Conservation (phyloP, 2,797 vertebrate species). For the Eleutherodactylus coqui region DNA sequence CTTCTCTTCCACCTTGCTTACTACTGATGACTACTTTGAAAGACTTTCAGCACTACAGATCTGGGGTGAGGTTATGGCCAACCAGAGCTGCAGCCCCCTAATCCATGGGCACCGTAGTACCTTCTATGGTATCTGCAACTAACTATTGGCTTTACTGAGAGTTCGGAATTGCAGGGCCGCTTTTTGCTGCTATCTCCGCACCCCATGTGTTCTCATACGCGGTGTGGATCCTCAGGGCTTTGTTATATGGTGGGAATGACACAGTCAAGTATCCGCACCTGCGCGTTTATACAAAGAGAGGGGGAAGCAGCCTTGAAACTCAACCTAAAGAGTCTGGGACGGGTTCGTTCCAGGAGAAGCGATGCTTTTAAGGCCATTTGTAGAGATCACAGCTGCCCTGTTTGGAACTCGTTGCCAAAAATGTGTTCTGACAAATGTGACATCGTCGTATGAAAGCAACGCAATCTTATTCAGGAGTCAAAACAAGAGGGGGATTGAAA, state of each 20-base stretch:
- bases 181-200: too few species aligned
- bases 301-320: slow-evolving; percentile 13
- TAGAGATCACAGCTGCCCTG: slow-evolving; percentile 50
- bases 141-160: too few species aligned
- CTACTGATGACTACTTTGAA: too few species aligned
- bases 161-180: too few species aligned
- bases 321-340: neutral
- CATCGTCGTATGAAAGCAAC: slow-evolving; percentile 40
- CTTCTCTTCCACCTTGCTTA: too few species aligned
- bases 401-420: slow-evolving; percentile 41
- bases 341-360: slow-evolving; percentile 14
- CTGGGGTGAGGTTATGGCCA: neutral
- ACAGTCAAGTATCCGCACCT: slow-evolving; percentile 4
- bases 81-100: neutral
- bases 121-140: too few species aligned
- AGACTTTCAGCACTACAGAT: too few species aligned
- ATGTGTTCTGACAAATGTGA: slow-evolving; percentile 62
- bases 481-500: slow-evolving; percentile 42
- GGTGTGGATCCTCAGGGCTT: neutral
- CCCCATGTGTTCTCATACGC: too few species aligned
- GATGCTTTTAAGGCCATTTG: slow-evolving; percentile 6
- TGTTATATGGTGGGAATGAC: neutral
- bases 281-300: neutral
- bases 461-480: slow-evolving; percentile 37
- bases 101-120: neutral